Percentiles rank a stretch among this genome's conserved stretches.
Evolutionary conservation across 2,113 vertebrate species (phyloP).

Genomic region (Delphinapterus leucas): DNA sequence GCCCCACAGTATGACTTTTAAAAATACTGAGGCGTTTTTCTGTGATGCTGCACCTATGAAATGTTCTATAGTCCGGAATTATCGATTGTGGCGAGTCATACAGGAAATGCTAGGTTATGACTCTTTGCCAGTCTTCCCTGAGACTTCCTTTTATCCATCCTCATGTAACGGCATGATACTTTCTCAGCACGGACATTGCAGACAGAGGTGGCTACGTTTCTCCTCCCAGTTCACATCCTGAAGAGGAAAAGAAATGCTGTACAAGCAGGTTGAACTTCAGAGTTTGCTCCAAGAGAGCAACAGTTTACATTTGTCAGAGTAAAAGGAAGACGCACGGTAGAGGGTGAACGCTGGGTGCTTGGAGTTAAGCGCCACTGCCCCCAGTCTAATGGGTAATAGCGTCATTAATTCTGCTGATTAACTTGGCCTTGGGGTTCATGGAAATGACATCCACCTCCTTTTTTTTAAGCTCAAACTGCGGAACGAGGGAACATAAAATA

Average conservation of each 20-base stretch:
- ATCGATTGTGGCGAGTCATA: background rate
- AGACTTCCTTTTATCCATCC: background rate
- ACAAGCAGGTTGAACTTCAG: slow-evolving; percentile 8
- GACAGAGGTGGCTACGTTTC: background rate
- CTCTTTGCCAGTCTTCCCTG: background rate
- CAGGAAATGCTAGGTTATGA: background rate
- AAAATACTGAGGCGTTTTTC: background rate
- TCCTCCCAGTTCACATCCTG: background rate
- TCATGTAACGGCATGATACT: background rate
- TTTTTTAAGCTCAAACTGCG: slow-evolving; percentile 76
- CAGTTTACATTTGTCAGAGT: slow-evolving; percentile 76
- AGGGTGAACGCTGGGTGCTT: slow-evolving; percentile 55
- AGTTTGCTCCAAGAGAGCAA: slow-evolving; percentile 45
- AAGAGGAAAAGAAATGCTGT: background rate
- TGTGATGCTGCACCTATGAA: background rate
- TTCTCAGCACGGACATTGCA: background rate
- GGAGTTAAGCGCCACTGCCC: slow-evolving; percentile 69
- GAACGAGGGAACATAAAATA: slow-evolving; percentile 81
- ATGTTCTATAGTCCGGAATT: background rate
- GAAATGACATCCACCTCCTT: slow-evolving; percentile 80
- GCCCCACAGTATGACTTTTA: background rate
- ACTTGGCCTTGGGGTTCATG: slow-evolving; percentile 87
- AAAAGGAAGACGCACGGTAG: slow-evolving; percentile 60
- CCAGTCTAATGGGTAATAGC: slow-evolving; percentile 85
- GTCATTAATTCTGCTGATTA: slow-evolving; percentile 90